phyloP scores from a whole-genome alignment of 2,113 vertebrate genomes.

The Pholis gunnellus region DNA sequence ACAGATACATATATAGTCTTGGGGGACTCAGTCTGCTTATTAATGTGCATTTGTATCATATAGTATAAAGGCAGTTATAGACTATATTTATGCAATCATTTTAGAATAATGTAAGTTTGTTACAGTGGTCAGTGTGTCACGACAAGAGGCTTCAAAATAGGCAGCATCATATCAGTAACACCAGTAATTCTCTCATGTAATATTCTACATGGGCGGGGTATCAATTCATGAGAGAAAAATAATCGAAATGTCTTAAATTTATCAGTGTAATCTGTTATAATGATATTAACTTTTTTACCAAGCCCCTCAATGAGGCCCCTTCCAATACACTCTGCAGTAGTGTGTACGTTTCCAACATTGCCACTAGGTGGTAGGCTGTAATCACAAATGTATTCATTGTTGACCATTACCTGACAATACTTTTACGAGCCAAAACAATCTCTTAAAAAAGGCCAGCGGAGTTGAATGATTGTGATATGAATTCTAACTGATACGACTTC shows the following conservation, averaged over 20 bases:
- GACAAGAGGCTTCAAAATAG: neutral
- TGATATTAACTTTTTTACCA: neutral
- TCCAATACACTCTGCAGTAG: neutral
- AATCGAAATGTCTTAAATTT: neutral
- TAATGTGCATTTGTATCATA: neutral
- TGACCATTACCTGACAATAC: neutral
- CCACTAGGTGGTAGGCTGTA: constrained; percentile 71
- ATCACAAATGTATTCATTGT: constrained; percentile 21
- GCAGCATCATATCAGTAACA: neutral
- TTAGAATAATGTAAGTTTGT: neutral
- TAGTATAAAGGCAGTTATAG: neutral
- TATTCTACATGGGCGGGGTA: neutral
- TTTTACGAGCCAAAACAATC: neutral
- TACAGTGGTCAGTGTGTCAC: constrained; percentile 11
- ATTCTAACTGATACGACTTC: neutral
- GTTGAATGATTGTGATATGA: neutral
- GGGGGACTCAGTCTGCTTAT: neutral
- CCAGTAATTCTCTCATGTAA: neutral
- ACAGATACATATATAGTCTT: neutral
- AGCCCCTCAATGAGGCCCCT: neutral
- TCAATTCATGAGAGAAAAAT: neutral
- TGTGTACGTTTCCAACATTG: neutral
- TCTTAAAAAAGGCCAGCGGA: neutral
- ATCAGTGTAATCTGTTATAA: neutral
- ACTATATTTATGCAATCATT: neutral